Evolutionary conservation across 2,113 vertebrate genomes (phyloP).

Genomic region (Gavia stellata): DNA sequence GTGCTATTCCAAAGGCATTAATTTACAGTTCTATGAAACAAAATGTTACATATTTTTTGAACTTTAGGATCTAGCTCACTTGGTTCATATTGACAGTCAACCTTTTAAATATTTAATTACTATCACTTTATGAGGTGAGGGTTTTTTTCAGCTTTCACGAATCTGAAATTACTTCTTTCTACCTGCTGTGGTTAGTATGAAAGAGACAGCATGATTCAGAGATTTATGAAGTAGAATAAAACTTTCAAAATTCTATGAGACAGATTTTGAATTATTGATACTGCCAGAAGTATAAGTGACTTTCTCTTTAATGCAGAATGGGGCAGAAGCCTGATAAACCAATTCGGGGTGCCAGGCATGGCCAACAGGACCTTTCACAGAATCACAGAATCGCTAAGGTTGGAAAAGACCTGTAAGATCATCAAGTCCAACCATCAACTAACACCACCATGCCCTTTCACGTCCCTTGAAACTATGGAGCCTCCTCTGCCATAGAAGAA

Average conservation of each 20-base stretch:
- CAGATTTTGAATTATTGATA: neutral
- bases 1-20: neutral
- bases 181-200: neutral
- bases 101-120: neutral
- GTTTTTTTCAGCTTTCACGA: neutral
- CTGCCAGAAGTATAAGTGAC: neutral
- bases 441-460: too few species aligned
- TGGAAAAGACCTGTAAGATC: too few species aligned
- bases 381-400: too few species aligned
- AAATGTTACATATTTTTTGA: neutral
- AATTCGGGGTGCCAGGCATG: neutral
- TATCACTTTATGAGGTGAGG: neutral
- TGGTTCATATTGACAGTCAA: neutral
- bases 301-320: neutral
- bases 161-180: neutral
- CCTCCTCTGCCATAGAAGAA: neutral
- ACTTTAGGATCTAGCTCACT: neutral
- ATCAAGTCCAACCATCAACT: too few species aligned
- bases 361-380: fast-evolving
- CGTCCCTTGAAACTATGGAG: neutral
- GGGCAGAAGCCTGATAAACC: neutral
- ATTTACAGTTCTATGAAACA: neutral
- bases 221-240: neutral
- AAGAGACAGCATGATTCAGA: neutral
- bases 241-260: neutral